Conservation (phyloP, 2,797 vertebrate genomes). For the Zenarchopterus dispar region DNA sequence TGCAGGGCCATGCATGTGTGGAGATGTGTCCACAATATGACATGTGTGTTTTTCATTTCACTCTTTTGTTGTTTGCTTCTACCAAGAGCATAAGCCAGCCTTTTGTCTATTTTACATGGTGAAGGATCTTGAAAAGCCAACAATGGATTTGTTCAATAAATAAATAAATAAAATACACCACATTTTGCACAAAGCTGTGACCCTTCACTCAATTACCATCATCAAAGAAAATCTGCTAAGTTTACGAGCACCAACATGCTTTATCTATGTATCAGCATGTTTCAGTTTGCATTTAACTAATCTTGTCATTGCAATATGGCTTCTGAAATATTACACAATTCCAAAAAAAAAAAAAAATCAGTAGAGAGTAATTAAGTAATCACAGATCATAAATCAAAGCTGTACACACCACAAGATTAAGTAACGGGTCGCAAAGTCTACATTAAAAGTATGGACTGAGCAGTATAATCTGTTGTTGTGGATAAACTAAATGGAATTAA, state of each 20-base stretch:
- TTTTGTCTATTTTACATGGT: slow-evolving; percentile 21
- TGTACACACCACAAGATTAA: not conserved
- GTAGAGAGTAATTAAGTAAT: not conserved
- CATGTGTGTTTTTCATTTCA: slow-evolving; percentile 45
- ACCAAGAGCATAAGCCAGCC: slow-evolving; percentile 29
- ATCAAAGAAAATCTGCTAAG: not conserved
- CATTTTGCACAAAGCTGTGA: not conserved
- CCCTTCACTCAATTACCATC: not conserved
- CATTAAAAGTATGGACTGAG: slow-evolving; percentile 4
- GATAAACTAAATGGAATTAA: slow-evolving; percentile 21
- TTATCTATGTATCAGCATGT: not conserved
- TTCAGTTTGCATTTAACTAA: not conserved
- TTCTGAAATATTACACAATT: not conserved
- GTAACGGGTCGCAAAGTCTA: slow-evolving; percentile 7
- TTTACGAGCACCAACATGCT: not conserved
- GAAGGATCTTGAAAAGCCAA: slow-evolving; percentile 16
- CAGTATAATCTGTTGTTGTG: slow-evolving; percentile 21
- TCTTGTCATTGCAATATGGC: not conserved
- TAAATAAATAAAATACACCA: slow-evolving; percentile 16
- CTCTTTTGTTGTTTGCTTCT: not conserved
- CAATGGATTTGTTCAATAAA: slow-evolving; percentile 15
- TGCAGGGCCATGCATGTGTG: slow-evolving; percentile 41
- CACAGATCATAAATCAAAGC: slow-evolving; percentile 3
- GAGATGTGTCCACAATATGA: slow-evolving; percentile 47
- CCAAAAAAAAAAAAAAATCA: not conserved